A percentile compares a stretch with the other conserved stretches of the same genome.
These are phyloP conservation scores for Quadroppia sp. DNA, from an alignment of 2,888 invertebrate genomes.

Conservation along the genomic window DNA sequence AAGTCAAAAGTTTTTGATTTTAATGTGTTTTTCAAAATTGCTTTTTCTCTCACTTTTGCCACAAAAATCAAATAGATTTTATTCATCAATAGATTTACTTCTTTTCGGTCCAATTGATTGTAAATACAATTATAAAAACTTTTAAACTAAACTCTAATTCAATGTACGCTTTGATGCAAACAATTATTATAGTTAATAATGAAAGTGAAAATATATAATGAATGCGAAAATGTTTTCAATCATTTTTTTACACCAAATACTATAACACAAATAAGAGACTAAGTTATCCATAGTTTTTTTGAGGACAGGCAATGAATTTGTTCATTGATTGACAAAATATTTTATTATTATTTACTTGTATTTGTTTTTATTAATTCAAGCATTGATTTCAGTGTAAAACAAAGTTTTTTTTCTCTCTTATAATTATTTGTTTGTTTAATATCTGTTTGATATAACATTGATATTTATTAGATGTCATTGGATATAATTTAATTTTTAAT, in stretches of 20 bases:
- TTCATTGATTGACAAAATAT: no score
- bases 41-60: not conserved
- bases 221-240: not conserved
- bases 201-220: not conserved
- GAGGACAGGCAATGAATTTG: no score
- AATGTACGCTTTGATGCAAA: conserved; percentile 5
- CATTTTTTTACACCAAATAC: no score
- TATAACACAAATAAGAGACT: no score
- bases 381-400: no score
- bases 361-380: no score
- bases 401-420: not conserved
- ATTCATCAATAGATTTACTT: no score
- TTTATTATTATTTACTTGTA: no score
- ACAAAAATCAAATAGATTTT: no score
- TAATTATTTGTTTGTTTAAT: not conserved
- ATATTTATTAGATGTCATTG: conserved; percentile 19
- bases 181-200: not conserved
- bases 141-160: not conserved
- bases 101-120: no score
- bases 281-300: no score
- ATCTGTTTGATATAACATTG: conserved; percentile 11
- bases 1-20: not conserved
- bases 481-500: not conserved
- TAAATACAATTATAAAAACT: not conserved
- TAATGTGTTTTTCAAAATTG: not conserved